Percentiles rank a stretch among this genome's conserved stretches.
phyloP scores from a whole-genome alignment of 2,797 vertebrate genomes.

The Chromobotia macracanthus region DNA sequence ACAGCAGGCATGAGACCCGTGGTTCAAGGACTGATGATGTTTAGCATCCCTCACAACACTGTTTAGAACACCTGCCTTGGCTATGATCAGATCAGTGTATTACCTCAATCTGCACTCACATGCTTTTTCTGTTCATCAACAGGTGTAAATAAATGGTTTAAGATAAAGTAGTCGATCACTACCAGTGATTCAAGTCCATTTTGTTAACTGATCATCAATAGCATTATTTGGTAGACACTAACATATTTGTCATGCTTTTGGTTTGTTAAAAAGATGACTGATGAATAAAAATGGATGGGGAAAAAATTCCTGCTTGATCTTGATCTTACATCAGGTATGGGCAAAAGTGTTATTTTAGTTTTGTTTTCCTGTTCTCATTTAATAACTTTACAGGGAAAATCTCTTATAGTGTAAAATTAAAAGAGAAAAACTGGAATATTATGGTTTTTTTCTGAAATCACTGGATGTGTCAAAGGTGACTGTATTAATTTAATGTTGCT shows the following conservation, averaged over 20 bases:
- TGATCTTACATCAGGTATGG: background rate
- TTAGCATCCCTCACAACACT: constrained; percentile 36
- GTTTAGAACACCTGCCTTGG: constrained; percentile 48
- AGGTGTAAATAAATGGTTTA: constrained; percentile 2
- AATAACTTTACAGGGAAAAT: background rate
- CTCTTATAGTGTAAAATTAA: constrained; percentile 4
- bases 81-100: constrained; percentile 47
- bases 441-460: constrained; percentile 35
- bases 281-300: constrained; percentile 12
- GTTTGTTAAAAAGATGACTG: constrained; percentile 12
- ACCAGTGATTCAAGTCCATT: constrained; percentile 18
- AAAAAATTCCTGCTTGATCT: background rate
- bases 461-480: constrained; percentile 49
- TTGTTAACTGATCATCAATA: constrained; percentile 2
- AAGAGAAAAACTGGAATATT: constrained; percentile 18
- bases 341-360: background rate
- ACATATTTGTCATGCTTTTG: constrained; percentile 11
- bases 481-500: constrained; percentile 45
- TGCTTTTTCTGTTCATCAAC: constrained; percentile 4
- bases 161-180: constrained; percentile 16
- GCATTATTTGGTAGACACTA: background rate
- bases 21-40: constrained; percentile 54
- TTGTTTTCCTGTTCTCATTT: constrained; percentile 4
- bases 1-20: background rate
- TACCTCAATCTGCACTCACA: constrained; percentile 40